Evolutionary conservation across 2,113 vertebrate genomes (phyloP), one percentile per base, ranked within the genome.

Genomic region (Opisthocomus hoazin): DNA sequence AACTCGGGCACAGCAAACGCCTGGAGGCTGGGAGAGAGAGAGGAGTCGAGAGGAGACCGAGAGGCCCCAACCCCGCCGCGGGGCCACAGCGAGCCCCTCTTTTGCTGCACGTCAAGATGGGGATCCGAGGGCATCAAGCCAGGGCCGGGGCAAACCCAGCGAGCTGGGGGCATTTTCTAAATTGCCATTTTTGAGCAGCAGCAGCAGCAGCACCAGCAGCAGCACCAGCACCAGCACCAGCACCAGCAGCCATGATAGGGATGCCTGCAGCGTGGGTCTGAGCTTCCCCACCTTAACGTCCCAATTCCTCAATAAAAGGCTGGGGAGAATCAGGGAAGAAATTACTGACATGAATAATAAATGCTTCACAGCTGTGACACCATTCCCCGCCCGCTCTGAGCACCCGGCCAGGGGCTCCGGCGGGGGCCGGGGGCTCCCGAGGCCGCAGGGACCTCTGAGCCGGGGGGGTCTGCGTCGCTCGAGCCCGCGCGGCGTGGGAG

Each of bases 401-500:
- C 5, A 0, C 48, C n/a, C 18, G 20, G n/a, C 63, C 46, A 14
- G 53, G 29, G 32, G 27, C 5, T 1, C 34, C 1, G 1, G 48
- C 1, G 3, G 68, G 66, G 23, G 41, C 4, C 2, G 12, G 64
- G 50, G 21, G 13, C 15, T 22, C 15, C 45, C 0, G 2, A 30
- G 30, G 12, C 7, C 4, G 21, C 34, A 22, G 46, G 24, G n/a
- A 20, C 51, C 60, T 22, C 45, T 1, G 34, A 20, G 37, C 70
- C 60, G 54, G 87, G 63, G 51, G 34, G n/a, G 50, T 41, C 57
- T 48, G 43, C 17, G n/a, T n/a, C 2, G 1, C 65, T 56, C 29
- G 8, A 12, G 29, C 39, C 57, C 5, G 1, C 1, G 2, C 24
- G 2, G 4, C 4, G 43, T 1, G n/a, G n/a, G n/a, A n/a, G n/a